These are phyloP conservation scores for Drosophila percnosoma DNA, from an alignment of 2,888 invertebrate species.

Conservation along the genomic window DNA sequence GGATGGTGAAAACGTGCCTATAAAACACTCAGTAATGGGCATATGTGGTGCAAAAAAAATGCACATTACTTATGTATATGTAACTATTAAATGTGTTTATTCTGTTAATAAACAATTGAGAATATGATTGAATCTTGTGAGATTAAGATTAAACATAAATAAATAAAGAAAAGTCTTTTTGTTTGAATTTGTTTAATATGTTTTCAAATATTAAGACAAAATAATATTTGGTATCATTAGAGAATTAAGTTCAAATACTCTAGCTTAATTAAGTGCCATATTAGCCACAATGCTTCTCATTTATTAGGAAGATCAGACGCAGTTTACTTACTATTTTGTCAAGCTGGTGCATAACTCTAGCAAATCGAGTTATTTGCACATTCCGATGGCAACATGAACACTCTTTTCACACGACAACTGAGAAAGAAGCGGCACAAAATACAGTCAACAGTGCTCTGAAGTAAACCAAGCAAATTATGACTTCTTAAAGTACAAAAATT, in stretches of 20 bases:
- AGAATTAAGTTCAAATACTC: background rate
- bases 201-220: background rate
- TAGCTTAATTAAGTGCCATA: background rate
- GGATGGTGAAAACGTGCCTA: background rate
- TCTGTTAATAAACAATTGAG: background rate
- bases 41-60: background rate
- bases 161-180: background rate
- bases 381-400: conserved; percentile 16
- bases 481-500: conserved; percentile 55
- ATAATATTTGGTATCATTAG: background rate
- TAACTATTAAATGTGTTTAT: background rate
- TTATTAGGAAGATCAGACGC: background rate
- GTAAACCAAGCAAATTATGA: conserved; percentile 43
- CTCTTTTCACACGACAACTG: conserved; percentile 10
- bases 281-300: background rate
- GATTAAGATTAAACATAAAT: background rate
- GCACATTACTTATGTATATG: background rate
- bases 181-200: background rate
- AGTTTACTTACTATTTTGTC: background rate
- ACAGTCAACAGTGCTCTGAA: conserved; percentile 9
- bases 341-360: background rate
- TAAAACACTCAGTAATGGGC: background rate
- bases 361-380: conserved; percentile 5
- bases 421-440: background rate
- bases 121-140: background rate